Base-by-base conservation (phyloP, 2,888 invertebrate genomes). In the Trichopria drosophilae region DNA sequence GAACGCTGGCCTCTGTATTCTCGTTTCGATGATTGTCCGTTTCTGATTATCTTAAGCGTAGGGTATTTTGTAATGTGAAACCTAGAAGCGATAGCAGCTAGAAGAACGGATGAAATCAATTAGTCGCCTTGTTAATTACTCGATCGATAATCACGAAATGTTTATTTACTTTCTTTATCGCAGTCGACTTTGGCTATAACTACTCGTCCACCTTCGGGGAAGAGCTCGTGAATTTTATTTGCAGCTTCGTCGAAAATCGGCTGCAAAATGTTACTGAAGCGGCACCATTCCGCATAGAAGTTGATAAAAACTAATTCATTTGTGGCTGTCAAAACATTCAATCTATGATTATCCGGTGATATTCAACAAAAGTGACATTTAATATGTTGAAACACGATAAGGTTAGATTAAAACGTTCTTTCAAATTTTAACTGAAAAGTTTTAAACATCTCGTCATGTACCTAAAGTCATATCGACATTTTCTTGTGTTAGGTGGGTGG, bases 261-360 rank as follows among this genome's bases (percentile, higher is more conserved):
- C 76, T 91, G 90, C 71, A 99, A 80, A 79, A 95, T 85, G 76
- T 93, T 97, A 80, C 98, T 98, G 80, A 98, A 99, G 69, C 93
- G 87, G 79, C 99, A 99, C 99, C 99, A 99, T 73, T 99, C 97
- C 22, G 99, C 99, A 79, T 98, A 99, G 78, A 99, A 99, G 80
- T 99, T 99, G 56, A 99, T 86, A 78, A 99, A 91, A 55, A 98
- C 96, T 77, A 99, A 80, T 81, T 99, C 97, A 82, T 95, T 93
- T 53, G 89, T 87, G 55, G 90, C 96, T 95, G 82, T 58, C 87
- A 86, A 63, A 63, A 60, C n/a, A n/a, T n/a, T n/a, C n/a, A n/a
- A n/a, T n/a, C n/a, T n/a, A n/a, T 26, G 29, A 43, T 39, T n/a
- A n/a, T n/a, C n/a, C n/a, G n/a, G n/a, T n/a, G n/a, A n/a, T n/a